These are phyloP conservation scores for Xerus rutilus DNA, from an alignment of 2,797 vertebrate species.

Conservation along the genomic window DNA sequence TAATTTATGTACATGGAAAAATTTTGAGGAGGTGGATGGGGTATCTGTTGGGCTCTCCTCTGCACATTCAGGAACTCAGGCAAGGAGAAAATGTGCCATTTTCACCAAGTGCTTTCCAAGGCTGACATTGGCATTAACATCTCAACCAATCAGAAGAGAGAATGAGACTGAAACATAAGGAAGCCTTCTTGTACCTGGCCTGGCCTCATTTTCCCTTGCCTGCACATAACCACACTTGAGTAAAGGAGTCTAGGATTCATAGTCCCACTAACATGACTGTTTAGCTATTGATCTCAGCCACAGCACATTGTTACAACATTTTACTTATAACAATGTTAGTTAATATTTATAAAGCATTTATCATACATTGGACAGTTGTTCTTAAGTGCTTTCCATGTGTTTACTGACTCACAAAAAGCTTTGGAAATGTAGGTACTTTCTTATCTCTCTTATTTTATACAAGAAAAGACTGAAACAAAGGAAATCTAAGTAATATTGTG, in stretches of 20 bases:
- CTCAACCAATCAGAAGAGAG: background rate
- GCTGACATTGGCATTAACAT: background rate
- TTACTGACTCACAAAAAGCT: background rate
- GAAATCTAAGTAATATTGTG: background rate
- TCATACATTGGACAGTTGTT: background rate
- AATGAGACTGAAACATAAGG: background rate
- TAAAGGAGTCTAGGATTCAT: background rate
- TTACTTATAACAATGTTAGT: background rate
- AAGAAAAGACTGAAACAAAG: background rate
- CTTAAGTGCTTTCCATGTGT: background rate
- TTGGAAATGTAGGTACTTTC: background rate
- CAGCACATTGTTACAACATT: background rate
- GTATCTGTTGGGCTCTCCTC: background rate
- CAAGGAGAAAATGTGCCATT: background rate
- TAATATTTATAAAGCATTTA: background rate
- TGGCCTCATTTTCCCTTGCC: background rate
- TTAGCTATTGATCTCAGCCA: background rate
- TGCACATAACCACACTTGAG: background rate
- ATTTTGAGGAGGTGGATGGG: background rate
- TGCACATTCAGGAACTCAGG: background rate
- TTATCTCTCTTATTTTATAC: background rate
- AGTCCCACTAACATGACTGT: background rate
- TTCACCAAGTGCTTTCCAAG: background rate
- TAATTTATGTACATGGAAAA: background rate
- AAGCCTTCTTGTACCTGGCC: background rate